Percentiles rank a stretch among this genome's conserved stretches.
phyloP scores from a whole-genome alignment of 2,888 invertebrate species.

The Smittia sp. region DNA sequence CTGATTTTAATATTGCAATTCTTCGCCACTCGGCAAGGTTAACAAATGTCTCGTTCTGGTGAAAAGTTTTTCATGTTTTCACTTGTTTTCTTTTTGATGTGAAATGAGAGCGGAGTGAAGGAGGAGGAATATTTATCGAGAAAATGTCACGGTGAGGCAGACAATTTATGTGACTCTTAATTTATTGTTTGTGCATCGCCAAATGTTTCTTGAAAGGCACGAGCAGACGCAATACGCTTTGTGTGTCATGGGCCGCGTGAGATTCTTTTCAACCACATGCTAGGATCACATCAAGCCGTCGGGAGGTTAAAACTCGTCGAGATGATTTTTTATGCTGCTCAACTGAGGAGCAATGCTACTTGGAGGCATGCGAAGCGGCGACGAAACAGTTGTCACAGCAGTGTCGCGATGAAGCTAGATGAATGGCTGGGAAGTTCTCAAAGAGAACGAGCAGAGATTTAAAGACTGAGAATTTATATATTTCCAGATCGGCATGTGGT shows the following conservation, averaged over 20 bases:
- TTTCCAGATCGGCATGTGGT: no score
- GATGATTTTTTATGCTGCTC: neutral
- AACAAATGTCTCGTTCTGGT: conserved; percentile 5
- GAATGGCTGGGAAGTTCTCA: no score
- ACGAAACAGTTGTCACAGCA: no score
- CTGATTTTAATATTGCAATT: neutral
- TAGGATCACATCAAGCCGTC: neutral
- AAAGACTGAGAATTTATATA: no score
- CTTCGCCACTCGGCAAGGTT: neutral
- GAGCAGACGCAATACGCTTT: neutral
- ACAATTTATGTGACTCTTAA: conserved; percentile 37
- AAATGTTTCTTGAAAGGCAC: conserved; percentile 25
- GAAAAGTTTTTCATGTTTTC: conserved; percentile 19
- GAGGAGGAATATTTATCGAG: conserved; percentile 27
- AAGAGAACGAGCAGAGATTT: no score
- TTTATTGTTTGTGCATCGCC: conserved; percentile 37
- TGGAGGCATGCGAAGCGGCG: no score
- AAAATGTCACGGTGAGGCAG: conserved; percentile 35
- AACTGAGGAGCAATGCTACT: no score
- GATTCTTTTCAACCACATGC: conserved; percentile 19
- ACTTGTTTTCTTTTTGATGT: neutral
- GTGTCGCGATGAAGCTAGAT: no score
- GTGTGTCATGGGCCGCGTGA: conserved; percentile 6
- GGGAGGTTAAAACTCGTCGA: neutral
- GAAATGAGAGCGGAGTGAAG: conserved; percentile 1